Percentiles rank a stretch among this genome's conserved stretches.
phyloP scores from a whole-genome alignment of 2,888 invertebrate genomes.

The Volucella inanis region DNA sequence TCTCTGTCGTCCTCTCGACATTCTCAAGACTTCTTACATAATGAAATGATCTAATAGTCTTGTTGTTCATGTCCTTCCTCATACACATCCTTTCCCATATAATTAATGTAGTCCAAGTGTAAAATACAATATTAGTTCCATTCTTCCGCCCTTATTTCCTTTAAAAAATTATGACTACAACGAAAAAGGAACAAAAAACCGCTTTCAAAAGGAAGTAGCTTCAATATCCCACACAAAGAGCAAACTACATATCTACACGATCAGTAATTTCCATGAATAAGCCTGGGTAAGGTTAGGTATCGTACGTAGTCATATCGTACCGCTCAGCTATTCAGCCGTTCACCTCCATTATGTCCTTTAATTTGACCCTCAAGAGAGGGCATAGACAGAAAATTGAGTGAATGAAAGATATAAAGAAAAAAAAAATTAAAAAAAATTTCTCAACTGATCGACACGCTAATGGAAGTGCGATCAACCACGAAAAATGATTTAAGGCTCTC shows the following conservation, averaged over 20 bases:
- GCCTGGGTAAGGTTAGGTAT: slow-evolving; percentile 38
- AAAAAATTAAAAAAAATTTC: slow-evolving; percentile 5
- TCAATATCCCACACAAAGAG: slow-evolving; percentile 26
- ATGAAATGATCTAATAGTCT: slow-evolving; percentile 11
- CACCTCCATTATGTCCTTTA: slow-evolving; percentile 63
- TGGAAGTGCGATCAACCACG: slow-evolving; percentile 75
- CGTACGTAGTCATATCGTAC: slow-evolving; percentile 3
- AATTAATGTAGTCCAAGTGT: slow-evolving; percentile 4
- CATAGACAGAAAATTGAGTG: neutral
- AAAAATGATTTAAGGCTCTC: slow-evolving; percentile 76
- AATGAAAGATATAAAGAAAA: neutral
- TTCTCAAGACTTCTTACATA: neutral
- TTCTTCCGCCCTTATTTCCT: slow-evolving; percentile 70
- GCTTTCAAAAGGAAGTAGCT: slow-evolving; percentile 53
- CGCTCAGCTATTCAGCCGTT: slow-evolving; percentile 24
- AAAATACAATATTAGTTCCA: slow-evolving; percentile 21
- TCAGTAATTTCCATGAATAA: slow-evolving; percentile 57
- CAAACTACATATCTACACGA: slow-evolving; percentile 28
- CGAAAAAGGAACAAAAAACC: neutral
- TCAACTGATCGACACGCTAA: slow-evolving; percentile 57
- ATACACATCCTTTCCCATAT: neutral
- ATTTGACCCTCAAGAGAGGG: slow-evolving; percentile 56
- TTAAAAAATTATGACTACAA: neutral
- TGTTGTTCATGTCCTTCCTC: neutral
- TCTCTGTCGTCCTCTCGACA: neutral